Base-by-base conservation (phyloP, 2,113 vertebrate genomes). In the Loxodonta africana region DNA sequence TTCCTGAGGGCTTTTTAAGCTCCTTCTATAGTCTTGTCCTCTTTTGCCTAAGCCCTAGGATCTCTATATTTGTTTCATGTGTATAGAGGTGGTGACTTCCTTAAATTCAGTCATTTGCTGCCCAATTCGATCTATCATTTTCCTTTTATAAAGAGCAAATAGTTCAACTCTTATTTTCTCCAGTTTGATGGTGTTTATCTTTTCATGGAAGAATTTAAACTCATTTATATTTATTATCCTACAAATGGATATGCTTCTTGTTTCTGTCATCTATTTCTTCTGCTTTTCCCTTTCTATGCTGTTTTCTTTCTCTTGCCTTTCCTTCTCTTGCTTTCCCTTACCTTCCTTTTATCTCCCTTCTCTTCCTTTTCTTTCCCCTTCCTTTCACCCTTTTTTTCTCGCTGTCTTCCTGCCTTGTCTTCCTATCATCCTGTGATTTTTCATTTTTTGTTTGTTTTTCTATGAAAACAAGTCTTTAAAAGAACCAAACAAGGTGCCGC, bases 91-190 rank as follows among this genome's bases (percentile, higher is more conserved):
- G 63, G 28, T 26, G 8, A 28, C 63, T 65, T 65, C 8, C 26
- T 65, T 65, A 65, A 65, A 28, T 65, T 26, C 63, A 65, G 63
- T 65, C 9, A 28, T 28, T 65, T 65, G 7, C 63, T 26, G 26
- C 26, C 63, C 63, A 65, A 9, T 28, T 28, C 28, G 8, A 65
- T 65, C 63, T 80, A 60, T 88, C 51, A n/a, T 41, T 94, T 86
- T 48, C 3, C 30, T 71, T 77, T 83, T 81, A 8, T 57, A 74
- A 15, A 77, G 21, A 46, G 20, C 41, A 80, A 81, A 81, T 80
- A 78, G 53, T 76, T 60, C 95, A n/a, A 41, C 67, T 48, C 77
- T 51, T 46, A 12, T 88, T 96, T 74, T 94, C 46, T 87, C 20
- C 2, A n/a, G 28, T 60, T 60, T 57, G 2, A 63, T 90, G 37